phyloP scores from a whole-genome alignment of 2,888 invertebrate genomes.

The Dione vanillae region DNA sequence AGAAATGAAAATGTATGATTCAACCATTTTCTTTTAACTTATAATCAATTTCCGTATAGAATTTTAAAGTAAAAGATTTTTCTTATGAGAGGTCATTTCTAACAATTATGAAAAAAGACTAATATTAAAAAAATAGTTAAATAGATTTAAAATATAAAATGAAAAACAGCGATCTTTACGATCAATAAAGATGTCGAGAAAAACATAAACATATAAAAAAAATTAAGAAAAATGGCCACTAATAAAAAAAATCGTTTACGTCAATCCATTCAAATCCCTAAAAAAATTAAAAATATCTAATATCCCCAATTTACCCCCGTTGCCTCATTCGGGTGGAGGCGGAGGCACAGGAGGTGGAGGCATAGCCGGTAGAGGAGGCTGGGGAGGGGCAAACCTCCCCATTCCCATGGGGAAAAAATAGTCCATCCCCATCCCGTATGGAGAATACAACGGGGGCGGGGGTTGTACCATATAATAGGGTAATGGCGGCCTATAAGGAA shows the following conservation, averaged over 20 bases:
- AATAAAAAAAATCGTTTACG: constrained; percentile 3
- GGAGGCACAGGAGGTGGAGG: constrained; percentile 86
- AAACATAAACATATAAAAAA: not conserved
- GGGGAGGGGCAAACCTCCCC: constrained; percentile 57
- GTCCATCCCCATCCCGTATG: constrained; percentile 60
- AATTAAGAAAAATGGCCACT: not conserved
- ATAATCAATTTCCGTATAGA: constrained; percentile 18
- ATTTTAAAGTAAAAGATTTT: not conserved
- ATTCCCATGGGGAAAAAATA: constrained; percentile 54
- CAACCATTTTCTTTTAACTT: not conserved
- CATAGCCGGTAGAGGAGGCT: constrained; percentile 83
- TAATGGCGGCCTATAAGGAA: constrained; percentile 61
- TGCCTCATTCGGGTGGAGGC: constrained; percentile 80
- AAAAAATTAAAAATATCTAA: not conserved
- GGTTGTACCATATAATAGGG: constrained; percentile 76
- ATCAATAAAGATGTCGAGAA: not conserved
- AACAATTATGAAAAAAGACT: no score
- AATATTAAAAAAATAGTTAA: no score
- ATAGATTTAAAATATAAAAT: not conserved
- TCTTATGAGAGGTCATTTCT: not conserved
- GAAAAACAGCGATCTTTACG: not conserved
- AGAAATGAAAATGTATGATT: not conserved
- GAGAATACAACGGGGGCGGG: constrained; percentile 65
- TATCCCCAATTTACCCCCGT: not conserved
- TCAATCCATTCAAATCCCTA: not conserved